phyloP scores from a whole-genome alignment of 2,113 vertebrate genomes.

The Trachemys scripta region DNA sequence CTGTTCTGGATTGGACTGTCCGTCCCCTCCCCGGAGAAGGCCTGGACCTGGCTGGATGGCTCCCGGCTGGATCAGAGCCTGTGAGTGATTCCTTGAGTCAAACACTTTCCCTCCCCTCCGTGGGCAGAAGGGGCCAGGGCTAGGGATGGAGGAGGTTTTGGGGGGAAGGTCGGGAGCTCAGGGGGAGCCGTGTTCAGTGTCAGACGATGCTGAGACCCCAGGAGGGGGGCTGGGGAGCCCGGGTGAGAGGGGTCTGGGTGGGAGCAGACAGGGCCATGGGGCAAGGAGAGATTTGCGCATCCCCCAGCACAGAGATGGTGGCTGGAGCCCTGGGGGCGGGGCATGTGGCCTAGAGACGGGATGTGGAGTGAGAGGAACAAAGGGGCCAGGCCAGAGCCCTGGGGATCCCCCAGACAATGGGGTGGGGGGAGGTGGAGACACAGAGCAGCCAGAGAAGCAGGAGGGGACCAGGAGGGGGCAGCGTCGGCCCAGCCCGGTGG shows the following conservation, averaged over 20 bases:
- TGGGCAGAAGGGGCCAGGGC: not conserved
- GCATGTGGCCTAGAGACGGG: too few relatives aligned
- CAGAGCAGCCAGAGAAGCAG: not conserved
- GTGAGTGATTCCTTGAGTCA: not conserved
- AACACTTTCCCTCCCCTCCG: not conserved
- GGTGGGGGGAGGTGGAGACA: not conserved
- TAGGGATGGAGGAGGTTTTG: too few relatives aligned
- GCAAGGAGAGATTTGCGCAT: too few relatives aligned
- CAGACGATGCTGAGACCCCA: not conserved
- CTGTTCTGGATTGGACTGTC: not conserved
- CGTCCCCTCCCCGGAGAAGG: not conserved
- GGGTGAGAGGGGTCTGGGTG: too few relatives aligned
- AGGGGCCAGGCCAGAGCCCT: not conserved
- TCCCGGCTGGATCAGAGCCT: not conserved
- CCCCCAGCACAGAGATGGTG: too few relatives aligned
- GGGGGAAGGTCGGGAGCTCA: not conserved
- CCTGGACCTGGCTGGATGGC: not conserved
- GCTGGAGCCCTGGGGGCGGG: not conserved
- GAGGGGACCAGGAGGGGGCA: conserved; percentile 4
- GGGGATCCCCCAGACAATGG: not conserved
- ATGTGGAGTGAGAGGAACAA: not conserved
- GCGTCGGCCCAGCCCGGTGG: too few relatives aligned
- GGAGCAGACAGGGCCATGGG: too few relatives aligned
- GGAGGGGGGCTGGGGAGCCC: too few relatives aligned
- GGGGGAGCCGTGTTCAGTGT: too few relatives aligned